Evolutionary conservation across 2,113 vertebrate species (phyloP).

Genomic region (Corythaeola cristata): DNA sequence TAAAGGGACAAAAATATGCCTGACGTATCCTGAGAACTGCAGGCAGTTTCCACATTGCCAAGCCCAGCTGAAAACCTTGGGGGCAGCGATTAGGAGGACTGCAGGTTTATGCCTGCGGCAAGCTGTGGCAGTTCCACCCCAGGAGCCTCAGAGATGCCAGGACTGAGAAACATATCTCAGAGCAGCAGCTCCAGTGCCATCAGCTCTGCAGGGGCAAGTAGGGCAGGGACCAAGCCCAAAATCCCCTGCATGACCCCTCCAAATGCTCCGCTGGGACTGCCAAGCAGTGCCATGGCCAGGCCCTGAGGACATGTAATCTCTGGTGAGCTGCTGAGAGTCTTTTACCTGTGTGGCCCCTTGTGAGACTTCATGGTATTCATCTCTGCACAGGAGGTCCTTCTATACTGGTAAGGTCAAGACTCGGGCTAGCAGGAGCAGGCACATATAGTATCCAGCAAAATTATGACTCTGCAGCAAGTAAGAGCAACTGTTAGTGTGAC

Average conservation of each 20-base stretch:
- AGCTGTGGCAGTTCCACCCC: neutral
- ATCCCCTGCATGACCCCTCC: neutral
- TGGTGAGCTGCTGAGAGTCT: neutral
- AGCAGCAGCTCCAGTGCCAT: neutral
- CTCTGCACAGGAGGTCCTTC: neutral
- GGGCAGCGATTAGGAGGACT: neutral
- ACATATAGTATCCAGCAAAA: neutral
- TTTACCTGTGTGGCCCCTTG: neutral
- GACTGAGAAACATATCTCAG: neutral
- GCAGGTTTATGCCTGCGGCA: neutral
- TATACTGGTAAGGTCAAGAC: neutral
- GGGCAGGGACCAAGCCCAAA: neutral
- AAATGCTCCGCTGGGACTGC: neutral
- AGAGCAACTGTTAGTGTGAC: neutral
- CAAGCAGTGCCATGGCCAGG: neutral
- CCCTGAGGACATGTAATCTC: neutral
- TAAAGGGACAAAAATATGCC: neutral
- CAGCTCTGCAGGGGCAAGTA: neutral
- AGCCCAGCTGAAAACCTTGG: neutral
- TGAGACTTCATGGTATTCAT: neutral
- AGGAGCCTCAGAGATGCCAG: neutral
- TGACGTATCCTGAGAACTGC: neutral
- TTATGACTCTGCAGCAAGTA: neutral
- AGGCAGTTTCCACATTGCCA: neutral
- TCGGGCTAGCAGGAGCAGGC: neutral